A percentile compares a stretch with the other conserved stretches of the same genome.
Evolutionary conservation across 2,888 invertebrate genomes (phyloP).

Genomic region (Microdon myrmicae): DNA sequence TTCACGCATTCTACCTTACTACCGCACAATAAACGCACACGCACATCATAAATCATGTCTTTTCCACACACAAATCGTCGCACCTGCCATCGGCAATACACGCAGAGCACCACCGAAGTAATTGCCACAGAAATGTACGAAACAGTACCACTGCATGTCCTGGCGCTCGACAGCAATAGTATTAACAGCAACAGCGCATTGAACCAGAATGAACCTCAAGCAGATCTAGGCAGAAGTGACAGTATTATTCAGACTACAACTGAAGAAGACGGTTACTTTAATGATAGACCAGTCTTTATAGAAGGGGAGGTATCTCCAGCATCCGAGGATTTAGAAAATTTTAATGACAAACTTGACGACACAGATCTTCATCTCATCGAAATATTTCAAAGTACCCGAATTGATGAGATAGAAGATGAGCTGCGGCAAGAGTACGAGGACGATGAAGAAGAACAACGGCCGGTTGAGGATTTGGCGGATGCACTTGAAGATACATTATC

Average conservation of each 20-base stretch:
- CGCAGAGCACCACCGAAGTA: constrained; percentile 41
- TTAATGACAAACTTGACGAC: constrained; percentile 51
- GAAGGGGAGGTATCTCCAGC: constrained; percentile 43
- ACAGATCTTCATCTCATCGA: constrained; percentile 26
- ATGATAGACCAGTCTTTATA: constrained; percentile 19
- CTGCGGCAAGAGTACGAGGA: constrained; percentile 6
- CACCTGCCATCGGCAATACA: constrained; percentile 4
- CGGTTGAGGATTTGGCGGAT: constrained; percentile 16
- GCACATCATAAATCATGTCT: constrained; percentile 20
- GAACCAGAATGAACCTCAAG: constrained; percentile 37
- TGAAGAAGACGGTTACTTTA: constrained; percentile 29
- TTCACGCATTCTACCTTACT: constrained; percentile 42
- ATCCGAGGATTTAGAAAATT: constrained; percentile 40
- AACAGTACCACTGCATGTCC: constrained; percentile 24
- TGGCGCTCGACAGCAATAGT: constrained; percentile 34
- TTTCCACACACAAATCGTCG: constrained; percentile 2
- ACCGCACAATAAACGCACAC: not conserved
- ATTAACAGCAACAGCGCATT: constrained; percentile 27
- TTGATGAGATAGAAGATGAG: constrained; percentile 5
- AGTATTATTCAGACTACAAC: constrained; percentile 2
- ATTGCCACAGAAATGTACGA: constrained; percentile 47
- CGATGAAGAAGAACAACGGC: not conserved
- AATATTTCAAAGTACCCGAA: constrained; percentile 14
- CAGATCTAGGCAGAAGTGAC: constrained; percentile 15
- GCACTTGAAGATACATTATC: constrained; percentile 23